A percentile compares a stretch with the other conserved stretches of the same genome.
Conservation (phyloP, 2,797 vertebrate genomes). For the Lemur catta region DNA sequence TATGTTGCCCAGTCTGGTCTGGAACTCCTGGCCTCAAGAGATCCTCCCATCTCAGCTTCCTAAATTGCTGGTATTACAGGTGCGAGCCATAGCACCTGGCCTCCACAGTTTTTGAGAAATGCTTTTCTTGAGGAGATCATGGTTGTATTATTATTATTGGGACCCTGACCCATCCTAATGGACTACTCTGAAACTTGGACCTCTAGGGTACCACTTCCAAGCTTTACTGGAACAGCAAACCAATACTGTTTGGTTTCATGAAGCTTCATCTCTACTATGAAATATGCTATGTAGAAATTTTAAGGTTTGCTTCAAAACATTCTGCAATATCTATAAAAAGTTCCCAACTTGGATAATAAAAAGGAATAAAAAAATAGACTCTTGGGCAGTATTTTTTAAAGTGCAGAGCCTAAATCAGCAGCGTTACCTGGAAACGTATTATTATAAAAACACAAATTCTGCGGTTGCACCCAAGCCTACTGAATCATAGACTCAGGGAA, state of each 20-base stretch:
- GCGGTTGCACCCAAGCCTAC: background rate
- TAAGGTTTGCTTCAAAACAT: background rate
- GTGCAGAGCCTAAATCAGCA: background rate
- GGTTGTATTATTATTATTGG: background rate
- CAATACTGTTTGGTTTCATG: background rate
- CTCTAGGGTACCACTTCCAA: background rate
- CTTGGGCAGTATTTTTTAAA: background rate
- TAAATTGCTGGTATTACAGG: background rate
- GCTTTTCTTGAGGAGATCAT: constrained; percentile 1
- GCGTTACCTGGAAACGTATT: background rate
- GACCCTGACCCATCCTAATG: background rate
- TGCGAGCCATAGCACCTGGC: background rate
- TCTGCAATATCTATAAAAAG: background rate
- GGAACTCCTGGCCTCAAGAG: background rate
- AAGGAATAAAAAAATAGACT: background rate
- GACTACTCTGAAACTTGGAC: background rate
- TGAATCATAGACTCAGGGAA: background rate
- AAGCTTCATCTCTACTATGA: background rate
- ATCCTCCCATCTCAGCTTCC: background rate
- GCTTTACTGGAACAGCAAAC: background rate
- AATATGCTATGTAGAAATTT: background rate
- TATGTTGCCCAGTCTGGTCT: background rate
- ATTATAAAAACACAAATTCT: background rate
- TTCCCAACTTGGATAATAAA: background rate
- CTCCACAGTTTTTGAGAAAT: background rate